Conservation (phyloP, 2,888 invertebrate species). For the Dinocampus coccinellae region DNA sequence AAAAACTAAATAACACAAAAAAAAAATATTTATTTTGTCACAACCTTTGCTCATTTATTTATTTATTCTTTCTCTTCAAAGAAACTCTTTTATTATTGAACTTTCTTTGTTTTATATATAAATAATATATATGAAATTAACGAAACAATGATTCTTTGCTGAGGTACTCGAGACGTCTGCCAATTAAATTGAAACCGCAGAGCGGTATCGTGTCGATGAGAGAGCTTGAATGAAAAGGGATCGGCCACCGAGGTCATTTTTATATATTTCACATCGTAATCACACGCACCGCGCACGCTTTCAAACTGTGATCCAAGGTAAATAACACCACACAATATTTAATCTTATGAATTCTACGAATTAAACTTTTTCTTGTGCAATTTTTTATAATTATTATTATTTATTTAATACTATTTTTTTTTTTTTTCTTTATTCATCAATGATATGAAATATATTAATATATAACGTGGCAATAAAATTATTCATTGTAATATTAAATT, state of each 20-base stretch:
- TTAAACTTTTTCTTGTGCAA: neutral
- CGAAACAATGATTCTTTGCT: conserved; percentile 49
- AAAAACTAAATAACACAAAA: too few species aligned
- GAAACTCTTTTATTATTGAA: neutral
- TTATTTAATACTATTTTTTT: too few species aligned
- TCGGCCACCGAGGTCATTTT: neutral
- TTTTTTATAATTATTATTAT: neutral
- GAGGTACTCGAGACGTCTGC: conserved; percentile 59
- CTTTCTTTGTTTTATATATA: neutral
- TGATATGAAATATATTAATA: neutral
- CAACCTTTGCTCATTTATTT: neutral
- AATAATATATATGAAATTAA: conserved; percentile 3
- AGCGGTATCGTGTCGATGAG: conserved; percentile 38
- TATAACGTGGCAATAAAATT: conserved; percentile 16
- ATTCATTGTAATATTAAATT: conserved; percentile 8
- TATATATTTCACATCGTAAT: neutral
- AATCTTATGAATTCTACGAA: neutral
- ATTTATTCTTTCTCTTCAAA: neutral
- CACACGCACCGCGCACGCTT: neutral
- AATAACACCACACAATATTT: neutral
- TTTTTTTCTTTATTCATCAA: neutral
- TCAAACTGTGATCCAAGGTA: neutral
- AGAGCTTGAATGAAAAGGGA: conserved; percentile 30
- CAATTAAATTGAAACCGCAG: conserved; percentile 58
- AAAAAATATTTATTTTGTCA: neutral